These are phyloP conservation scores for Myodes glareolus DNA, from an alignment of 2,113 vertebrate species.

Conservation along the genomic window DNA sequence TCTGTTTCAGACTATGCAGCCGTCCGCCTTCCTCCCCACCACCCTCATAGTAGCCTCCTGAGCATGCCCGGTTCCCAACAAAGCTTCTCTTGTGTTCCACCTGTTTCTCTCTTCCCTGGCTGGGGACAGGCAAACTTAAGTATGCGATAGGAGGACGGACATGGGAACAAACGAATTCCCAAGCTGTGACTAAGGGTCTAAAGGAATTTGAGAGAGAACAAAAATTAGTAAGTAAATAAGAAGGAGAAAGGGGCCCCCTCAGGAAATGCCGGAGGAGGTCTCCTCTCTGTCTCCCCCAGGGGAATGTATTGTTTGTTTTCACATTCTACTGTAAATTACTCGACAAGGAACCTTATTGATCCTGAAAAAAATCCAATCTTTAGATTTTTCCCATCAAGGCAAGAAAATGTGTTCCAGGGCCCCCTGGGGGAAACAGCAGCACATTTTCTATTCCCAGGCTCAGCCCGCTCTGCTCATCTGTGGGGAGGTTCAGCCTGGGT, in stretches of 20 bases:
- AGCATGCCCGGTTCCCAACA: not conserved
- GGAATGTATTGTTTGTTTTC: slow-evolving; percentile 66
- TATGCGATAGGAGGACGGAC: not conserved
- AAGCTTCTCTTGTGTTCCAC: not conserved
- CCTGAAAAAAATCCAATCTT: slow-evolving; percentile 60
- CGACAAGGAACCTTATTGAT: slow-evolving; percentile 67
- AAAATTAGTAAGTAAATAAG: slow-evolving; percentile 14
- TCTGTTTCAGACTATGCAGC: slow-evolving; percentile 19
- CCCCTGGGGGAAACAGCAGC: not conserved
- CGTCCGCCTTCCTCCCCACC: not conserved
- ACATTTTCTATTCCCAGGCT: slow-evolving; percentile 27
- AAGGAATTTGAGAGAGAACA: slow-evolving; percentile 16
- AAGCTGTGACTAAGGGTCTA: not conserved
- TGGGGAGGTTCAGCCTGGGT: not conserved
- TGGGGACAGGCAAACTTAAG: not conserved
- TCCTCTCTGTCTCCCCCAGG: not conserved
- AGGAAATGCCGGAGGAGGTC: not conserved
- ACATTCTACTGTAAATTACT: slow-evolving; percentile 72
- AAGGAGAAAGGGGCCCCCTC: slow-evolving; percentile 9
- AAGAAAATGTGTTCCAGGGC: slow-evolving; percentile 13
- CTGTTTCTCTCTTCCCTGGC: slow-evolving; percentile 23
- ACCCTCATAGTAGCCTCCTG: rapidly evolving
- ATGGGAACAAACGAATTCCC: not conserved
- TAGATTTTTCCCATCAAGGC: slow-evolving; percentile 61
- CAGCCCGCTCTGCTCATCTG: not conserved